Conservation (phyloP, 2,888 invertebrate genomes). For the Acanthacorydalis orientalis region DNA sequence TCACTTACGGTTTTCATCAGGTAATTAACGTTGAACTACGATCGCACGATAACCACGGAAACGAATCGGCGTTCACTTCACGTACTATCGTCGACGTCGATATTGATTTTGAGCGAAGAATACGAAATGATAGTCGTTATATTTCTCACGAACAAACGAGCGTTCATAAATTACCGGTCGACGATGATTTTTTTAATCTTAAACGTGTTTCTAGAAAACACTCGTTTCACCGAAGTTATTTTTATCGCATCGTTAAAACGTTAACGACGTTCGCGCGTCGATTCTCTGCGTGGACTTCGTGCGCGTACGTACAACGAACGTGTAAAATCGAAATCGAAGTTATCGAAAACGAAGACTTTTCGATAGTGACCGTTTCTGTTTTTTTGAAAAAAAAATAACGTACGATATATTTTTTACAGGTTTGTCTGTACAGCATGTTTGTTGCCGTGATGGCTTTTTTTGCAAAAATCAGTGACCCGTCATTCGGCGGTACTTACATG, state of each 20-base stretch:
- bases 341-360: not conserved
- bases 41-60: not conserved
- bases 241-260: too few species aligned
- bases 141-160: too few species aligned
- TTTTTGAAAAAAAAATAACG: not conserved
- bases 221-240: too few species aligned
- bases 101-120: too few species aligned
- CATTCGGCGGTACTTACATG: constrained; percentile 98
- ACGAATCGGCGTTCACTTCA: constrained; percentile 5
- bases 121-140: too few species aligned
- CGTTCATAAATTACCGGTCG: too few species aligned
- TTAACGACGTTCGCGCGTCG: too few species aligned
- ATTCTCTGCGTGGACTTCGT: too few species aligned
- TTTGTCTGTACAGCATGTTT: constrained; percentile 90
- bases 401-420: constrained; percentile 33
- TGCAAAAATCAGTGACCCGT: constrained; percentile 90
- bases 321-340: too few species aligned
- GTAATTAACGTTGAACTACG: constrained; percentile 26
- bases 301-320: too few species aligned
- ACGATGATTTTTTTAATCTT: too few species aligned
- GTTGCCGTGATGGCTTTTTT: constrained; percentile 96
- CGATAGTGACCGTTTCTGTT: not conserved
- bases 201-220: too few species aligned
- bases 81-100: not conserved
- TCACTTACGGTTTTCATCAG: constrained; percentile 81